phyloP scores from a whole-genome alignment of 2,888 invertebrate species.

The Pyrrhosoma nymphula region DNA sequence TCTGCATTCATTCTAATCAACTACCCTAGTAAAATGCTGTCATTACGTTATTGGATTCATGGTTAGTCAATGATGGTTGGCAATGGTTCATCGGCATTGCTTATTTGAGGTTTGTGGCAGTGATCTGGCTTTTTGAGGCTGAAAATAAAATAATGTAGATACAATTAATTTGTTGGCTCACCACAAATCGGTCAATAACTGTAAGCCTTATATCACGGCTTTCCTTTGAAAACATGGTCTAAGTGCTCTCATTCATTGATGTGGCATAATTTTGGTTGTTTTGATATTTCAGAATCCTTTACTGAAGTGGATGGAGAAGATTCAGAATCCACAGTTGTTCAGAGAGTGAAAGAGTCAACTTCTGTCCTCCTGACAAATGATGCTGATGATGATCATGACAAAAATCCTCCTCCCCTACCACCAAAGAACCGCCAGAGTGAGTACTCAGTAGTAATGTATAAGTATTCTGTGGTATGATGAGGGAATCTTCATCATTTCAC shows the following conservation, averaged over 20 bases:
- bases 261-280: not conserved
- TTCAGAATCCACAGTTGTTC: conserved; percentile 43
- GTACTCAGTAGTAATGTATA: conserved; percentile 77
- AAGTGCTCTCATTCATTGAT: too few species aligned
- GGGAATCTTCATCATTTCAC: conserved; percentile 69
- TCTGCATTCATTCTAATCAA: not conserved
- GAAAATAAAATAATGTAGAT: too few species aligned
- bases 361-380: not conserved
- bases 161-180: too few species aligned
- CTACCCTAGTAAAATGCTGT: too few species aligned
- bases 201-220: too few species aligned
- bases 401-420: conserved; percentile 92
- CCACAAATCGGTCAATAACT: too few species aligned
- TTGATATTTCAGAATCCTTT: conserved; percentile 21
- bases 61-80: too few species aligned
- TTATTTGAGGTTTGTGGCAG: too few species aligned
- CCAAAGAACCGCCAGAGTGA: conserved; percentile 97
- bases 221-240: too few species aligned
- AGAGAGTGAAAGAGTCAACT: not conserved
- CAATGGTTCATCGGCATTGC: too few species aligned
- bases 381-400: conserved; percentile 77
- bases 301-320: conserved; percentile 51
- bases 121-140: too few species aligned
- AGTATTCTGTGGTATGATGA: not conserved
- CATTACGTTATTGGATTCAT: too few species aligned